Conservation (phyloP, 2,113 vertebrate species). For the Serilophus lunatus region DNA sequence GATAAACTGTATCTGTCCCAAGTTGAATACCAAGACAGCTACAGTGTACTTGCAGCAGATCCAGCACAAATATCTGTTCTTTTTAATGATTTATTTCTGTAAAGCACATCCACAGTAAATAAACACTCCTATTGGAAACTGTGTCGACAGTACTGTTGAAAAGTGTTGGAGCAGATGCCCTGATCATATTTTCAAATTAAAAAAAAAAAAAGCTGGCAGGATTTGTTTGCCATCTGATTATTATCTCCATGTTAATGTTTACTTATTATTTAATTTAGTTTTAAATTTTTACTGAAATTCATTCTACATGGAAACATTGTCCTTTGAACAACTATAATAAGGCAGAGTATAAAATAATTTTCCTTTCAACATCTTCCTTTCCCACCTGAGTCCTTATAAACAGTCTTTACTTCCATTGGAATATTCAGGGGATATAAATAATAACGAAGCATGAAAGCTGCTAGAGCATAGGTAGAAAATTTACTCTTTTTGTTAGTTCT, state of each 20-base stretch:
- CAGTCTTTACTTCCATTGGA: neutral
- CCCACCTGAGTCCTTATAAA: neutral
- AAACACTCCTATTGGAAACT: neutral
- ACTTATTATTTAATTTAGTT: neutral
- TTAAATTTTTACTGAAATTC: neutral
- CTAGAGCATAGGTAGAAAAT: neutral
- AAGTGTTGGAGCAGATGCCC: neutral
- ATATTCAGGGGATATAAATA: constrained; percentile 43
- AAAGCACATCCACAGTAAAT: neutral
- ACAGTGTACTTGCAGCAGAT: neutral
- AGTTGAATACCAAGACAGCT: neutral
- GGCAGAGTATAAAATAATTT: neutral
- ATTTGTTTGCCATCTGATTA: neutral
- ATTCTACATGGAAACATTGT: neutral
- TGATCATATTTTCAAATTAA: neutral
- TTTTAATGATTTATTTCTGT: neutral
- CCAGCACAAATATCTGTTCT: neutral
- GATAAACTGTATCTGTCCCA: neutral
- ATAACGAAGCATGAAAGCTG: neutral
- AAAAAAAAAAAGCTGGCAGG: neutral
- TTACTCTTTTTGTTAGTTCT: neutral
- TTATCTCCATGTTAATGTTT: neutral
- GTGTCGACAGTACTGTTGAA: neutral
- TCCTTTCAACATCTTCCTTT: neutral
- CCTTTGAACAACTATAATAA: neutral